Evolutionary conservation across 2,797 vertebrate species (phyloP), one percentile per base, ranked within the genome.

Genomic region (Chloroceryle inda): DNA sequence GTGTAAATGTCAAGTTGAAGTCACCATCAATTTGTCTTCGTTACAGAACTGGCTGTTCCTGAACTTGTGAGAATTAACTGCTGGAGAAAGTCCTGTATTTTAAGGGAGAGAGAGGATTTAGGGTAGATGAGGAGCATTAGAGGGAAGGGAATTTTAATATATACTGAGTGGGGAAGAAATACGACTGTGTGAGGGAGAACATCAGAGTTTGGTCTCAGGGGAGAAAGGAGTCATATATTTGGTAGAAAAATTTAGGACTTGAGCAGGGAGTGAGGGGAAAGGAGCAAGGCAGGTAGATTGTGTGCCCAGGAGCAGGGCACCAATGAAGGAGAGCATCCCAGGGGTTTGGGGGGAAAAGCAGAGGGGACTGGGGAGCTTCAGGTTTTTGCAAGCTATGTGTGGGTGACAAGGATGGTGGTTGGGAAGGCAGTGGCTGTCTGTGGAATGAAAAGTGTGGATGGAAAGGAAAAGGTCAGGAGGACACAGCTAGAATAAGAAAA

Each of bases 1-100:
- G 84, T 92, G 79, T 95, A 97, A 97, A 96, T 96, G 96, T 97
- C 96, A 96, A 96, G 94, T 94, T 89, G 90, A 92, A 97, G 96
- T 96, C 94, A 85, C 91, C 93, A 94, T 96, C 95, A 95, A 95
- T 97, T 97, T 96, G 92, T 92, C 95, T 96, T 94, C 92, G 87
- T 96, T 96, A 94, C 84, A 96, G 93, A 96, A 97, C 94, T 92
- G 86, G 84, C 89, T 96, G 96, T 96, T 96, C 95, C 88, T 80
- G 71, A 94, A 56, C 80, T 93, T 95, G 91, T 55, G 61, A 93
- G 91, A 94, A 97, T 93, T 87, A 95, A 94, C 94, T 93, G 74
- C 80, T 49, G 78, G 89, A 78, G 82, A 95, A 90, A 85, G 56
- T 71, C 50, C 42, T 74, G 76, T 91, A 21, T 97, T 95, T 95